These are phyloP conservation scores for Megaptera novaeangliae DNA, from an alignment of 2,113 vertebrate genomes.

Conservation along the genomic window DNA sequence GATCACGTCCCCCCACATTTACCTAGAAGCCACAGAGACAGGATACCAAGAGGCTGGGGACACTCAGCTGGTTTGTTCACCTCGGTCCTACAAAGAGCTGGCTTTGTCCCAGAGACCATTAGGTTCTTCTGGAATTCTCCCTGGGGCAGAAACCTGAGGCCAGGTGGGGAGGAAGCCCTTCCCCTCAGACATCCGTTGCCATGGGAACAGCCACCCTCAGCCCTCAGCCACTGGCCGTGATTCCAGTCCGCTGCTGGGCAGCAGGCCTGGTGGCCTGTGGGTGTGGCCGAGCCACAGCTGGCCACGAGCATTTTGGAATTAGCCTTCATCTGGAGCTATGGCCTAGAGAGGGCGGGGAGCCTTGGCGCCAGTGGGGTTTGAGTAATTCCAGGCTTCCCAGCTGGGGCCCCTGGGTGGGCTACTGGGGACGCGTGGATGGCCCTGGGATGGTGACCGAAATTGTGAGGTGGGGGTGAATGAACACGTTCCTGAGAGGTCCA, in stretches of 20 bases:
- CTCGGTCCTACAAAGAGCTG: not conserved
- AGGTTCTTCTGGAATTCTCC: conserved; percentile 58
- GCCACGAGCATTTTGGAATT: not conserved
- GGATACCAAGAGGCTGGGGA: not conserved
- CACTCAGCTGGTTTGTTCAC: not conserved
- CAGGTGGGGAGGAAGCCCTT: conserved; percentile 37
- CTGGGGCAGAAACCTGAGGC: conserved; percentile 67
- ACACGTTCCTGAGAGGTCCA: not conserved
- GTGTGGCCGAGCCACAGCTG: not conserved
- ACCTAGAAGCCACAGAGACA: not conserved
- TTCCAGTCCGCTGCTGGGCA: not conserved
- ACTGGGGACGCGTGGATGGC: not conserved
- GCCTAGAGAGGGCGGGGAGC: fast-evolving
- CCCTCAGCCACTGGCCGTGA: not conserved
- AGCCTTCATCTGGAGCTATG: not conserved
- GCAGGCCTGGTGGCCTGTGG: not conserved
- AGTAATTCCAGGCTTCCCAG: not conserved
- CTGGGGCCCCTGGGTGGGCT: not conserved
- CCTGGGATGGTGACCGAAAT: not conserved
- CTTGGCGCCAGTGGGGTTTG: not conserved
- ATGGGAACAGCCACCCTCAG: not conserved
- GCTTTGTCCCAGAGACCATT: not conserved
- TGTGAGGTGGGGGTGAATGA: not conserved
- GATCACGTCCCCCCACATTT: not conserved
- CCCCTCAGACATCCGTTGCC: not conserved